phyloP scores from a whole-genome alignment of 2,797 vertebrate genomes.

The Sebastes flavidus region DNA sequence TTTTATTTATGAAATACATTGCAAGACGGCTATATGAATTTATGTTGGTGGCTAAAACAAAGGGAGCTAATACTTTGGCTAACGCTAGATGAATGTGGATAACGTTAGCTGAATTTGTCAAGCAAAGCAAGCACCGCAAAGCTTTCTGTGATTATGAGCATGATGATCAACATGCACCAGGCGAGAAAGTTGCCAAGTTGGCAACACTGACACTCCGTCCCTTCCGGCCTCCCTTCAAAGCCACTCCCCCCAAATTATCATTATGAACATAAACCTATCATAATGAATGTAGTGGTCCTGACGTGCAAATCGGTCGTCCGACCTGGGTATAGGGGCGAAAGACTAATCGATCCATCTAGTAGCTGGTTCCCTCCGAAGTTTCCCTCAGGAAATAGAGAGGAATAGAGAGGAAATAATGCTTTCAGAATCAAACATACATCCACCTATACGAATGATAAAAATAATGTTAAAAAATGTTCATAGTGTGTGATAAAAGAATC shows the following conservation, averaged over 20 bases:
- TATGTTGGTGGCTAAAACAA: not conserved
- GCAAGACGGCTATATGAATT: not conserved
- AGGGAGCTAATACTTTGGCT: too few relatives aligned
- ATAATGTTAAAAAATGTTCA: too few relatives aligned
- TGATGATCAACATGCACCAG: too few relatives aligned
- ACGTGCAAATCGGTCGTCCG: constrained; percentile 31
- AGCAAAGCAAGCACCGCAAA: not conserved
- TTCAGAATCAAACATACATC: too few relatives aligned
- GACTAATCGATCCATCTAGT: not conserved
- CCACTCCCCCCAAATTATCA: not conserved
- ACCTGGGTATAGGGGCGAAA: constrained; percentile 14
- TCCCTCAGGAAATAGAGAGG: too few relatives aligned
- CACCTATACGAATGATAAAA: too few relatives aligned
- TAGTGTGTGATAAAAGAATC: too few relatives aligned
- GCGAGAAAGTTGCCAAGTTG: too few relatives aligned
- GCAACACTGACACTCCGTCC: not conserved
- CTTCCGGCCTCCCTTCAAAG: not conserved
- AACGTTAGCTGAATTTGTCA: not conserved
- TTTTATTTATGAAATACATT: not conserved
- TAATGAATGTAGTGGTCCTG: too few relatives aligned
- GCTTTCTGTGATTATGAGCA: not conserved
- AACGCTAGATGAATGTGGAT: too few relatives aligned
- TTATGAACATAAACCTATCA: too few relatives aligned
- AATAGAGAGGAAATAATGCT: too few relatives aligned
- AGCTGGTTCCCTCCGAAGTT: not conserved